Base-by-base conservation (phyloP, 2,113 vertebrate species). In the Arothron firmamentum region DNA sequence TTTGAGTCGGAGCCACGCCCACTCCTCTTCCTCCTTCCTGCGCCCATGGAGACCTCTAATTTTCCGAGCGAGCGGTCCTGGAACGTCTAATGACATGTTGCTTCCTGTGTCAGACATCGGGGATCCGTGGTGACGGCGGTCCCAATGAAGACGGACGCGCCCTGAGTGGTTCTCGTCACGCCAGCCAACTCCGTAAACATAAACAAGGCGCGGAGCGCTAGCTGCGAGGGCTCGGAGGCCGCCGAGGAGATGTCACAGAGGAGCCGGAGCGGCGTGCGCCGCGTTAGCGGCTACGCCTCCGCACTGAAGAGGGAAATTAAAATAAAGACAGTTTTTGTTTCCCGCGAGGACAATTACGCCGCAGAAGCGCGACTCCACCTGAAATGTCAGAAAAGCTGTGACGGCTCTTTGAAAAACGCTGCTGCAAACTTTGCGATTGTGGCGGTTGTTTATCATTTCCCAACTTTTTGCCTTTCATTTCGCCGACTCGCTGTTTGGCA, bases 31-130 rank as follows among this genome's bases (percentile, higher is more conserved):
- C 25, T 25, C 25, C 25, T 25, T 25, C 25, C 25, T 25, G 21
- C 70, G 74, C 85, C 87, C 76, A 49, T 5, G 23, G 88, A 82
- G 87, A 83, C 82, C 84, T 62, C 86, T 75, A 72, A 85, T 89
- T 89, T 87, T 89, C 85, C 81, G 79, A 86, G 77, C 87, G 85
- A 88, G 80, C 59, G 80, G 75, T 80, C 81, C 77, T 83, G 81
- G 75, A 81, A 85, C 78, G 85, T 76, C 82, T 88, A 87, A 90
- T 87, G 85, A 89, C 79, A 87, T 88, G 89, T 81, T 90, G 87
- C 80, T 80, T 6, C 25, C 25, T 6, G 25, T 28, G 3, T 72
- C 74, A 80, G 78, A 67, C 83, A 67, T 77, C 60, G 65, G 85
- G 83, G 85, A 83, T 61, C 68, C 75, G 67, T 66, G 72, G 77